Percentiles rank a stretch among this genome's conserved stretches.
phyloP scores from a whole-genome alignment of 2,113 vertebrate genomes.

The Steatornis caripensis region DNA sequence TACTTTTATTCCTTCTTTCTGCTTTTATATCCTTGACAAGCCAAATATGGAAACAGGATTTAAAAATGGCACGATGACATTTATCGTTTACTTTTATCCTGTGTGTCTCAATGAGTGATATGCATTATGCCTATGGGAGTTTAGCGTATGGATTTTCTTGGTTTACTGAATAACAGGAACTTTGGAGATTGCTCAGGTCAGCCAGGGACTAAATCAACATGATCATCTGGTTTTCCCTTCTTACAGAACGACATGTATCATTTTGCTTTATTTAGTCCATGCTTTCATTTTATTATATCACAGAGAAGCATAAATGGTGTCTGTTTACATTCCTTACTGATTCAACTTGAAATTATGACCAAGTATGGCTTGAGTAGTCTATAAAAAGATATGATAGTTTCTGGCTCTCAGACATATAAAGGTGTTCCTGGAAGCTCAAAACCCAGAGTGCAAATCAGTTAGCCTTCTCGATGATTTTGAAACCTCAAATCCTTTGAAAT shows the following conservation, averaged over 20 bases:
- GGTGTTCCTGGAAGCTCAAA: slow-evolving; percentile 44
- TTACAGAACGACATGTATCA: neutral
- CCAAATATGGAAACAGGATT: neutral
- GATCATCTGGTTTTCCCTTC: neutral
- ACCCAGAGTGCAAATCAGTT: slow-evolving; percentile 5
- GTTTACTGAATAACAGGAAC: neutral
- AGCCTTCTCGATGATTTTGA: slow-evolving; percentile 10
- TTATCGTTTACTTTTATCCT: neutral
- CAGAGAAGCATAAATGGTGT: neutral
- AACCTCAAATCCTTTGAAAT: slow-evolving; percentile 58
- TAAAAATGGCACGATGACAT: neutral
- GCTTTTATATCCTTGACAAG: neutral
- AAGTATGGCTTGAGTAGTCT: neutral
- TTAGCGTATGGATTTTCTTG: neutral
- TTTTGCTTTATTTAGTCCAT: neutral
- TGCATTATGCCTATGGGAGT: neutral
- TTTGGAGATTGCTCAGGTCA: neutral
- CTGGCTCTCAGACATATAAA: neutral
- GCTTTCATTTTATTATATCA: slow-evolving; percentile 20
- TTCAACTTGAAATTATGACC: slow-evolving; percentile 12
- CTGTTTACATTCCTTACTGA: slow-evolving; percentile 40
- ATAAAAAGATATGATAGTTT: neutral
- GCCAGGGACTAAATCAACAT: neutral
- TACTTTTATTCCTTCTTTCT: neutral
- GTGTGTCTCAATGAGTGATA: neutral